A percentile compares a stretch with the other conserved stretches of the same genome.
Evolutionary conservation across 2,113 vertebrate genomes (phyloP).

Genomic region (Suncus etruscus): DNA sequence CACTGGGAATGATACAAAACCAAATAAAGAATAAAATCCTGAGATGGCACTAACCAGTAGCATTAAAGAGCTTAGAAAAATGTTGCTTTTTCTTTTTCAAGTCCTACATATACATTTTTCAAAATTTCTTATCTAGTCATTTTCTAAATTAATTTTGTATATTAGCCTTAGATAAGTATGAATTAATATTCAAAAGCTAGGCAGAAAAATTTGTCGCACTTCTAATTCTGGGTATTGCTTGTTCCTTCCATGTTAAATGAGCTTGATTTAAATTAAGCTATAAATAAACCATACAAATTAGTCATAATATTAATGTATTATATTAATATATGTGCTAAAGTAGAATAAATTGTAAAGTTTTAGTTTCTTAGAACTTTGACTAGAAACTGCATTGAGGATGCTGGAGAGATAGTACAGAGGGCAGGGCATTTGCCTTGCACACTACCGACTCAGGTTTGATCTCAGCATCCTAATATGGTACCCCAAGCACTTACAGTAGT

Average conservation of each 20-base stretch:
- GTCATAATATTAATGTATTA: not conserved
- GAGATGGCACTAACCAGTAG: not conserved
- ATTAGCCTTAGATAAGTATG: conserved; percentile 11
- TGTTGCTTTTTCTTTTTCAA: not conserved
- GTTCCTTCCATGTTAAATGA: not conserved
- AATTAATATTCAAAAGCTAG: not conserved
- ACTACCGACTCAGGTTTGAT: too few relatives aligned
- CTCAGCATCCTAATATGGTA: too few relatives aligned
- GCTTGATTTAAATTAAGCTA: conserved; percentile 5
- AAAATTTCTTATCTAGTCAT: conserved; percentile 34
- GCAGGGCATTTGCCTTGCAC: too few relatives aligned
- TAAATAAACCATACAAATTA: not conserved
- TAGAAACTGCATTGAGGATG: not conserved
- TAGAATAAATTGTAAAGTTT: not conserved
- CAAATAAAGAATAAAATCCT: not conserved
- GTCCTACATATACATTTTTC: not conserved
- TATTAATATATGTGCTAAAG: not conserved
- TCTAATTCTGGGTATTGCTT: not conserved
- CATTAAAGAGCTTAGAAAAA: conserved; percentile 51
- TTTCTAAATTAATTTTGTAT: not conserved
- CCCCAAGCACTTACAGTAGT: too few relatives aligned
- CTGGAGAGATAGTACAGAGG: too few relatives aligned
- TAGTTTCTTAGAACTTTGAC: not conserved
- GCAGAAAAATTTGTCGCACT: not conserved
- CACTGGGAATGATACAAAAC: too few relatives aligned